Evolutionary conservation across 2,888 invertebrate genomes (phyloP), one percentile per base, ranked within the genome.

Genomic region (Platerodrilus igneus): DNA sequence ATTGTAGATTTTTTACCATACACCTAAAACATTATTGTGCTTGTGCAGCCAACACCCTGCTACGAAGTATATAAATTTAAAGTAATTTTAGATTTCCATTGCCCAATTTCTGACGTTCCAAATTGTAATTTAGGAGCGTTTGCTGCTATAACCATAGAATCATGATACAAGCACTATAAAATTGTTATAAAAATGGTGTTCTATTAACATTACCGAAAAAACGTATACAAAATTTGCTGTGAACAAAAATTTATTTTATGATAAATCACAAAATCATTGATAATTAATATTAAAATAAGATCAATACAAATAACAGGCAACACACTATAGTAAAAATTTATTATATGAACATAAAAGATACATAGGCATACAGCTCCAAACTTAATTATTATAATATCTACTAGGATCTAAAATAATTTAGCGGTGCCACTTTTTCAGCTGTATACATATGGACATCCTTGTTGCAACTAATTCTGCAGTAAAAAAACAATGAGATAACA

Each of bases 241-340:
- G 41, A 45, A 45, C 41, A 45, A 40, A 45, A 45, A 45, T 45
- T 45, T 41, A 45, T 45, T 37, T 45, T 16, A 32, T 41, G 39
- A 45, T 45, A 45, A n/a, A 40, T 55, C 52, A 56, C 55, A 56
- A 52, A 51, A 57, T 52, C 51, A 52, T 41, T 42, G 15, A 35
- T 49, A 37, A 51, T 47, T 49, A 50, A 52, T 48, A 50, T 55
- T 51, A 53, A 50, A 51, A 46, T 52, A 52, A 52, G n/a, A 44
- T 48, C 52, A 50, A 48, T 38, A 44, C 40, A 46, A 50, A 45
- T 41, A 55, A 55, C 55, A 53, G 49, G 57, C 56, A 57, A 60
- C 52, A 59, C 53, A 58, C 56, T 60, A 62, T 57, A 55, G 49
- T 56, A 58, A 59, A 56, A 54, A 53, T 58, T 57, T 58, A 56